phyloP scores from a whole-genome alignment of 2,888 invertebrate genomes.

The Aphelenchoides bicaudatus region DNA sequence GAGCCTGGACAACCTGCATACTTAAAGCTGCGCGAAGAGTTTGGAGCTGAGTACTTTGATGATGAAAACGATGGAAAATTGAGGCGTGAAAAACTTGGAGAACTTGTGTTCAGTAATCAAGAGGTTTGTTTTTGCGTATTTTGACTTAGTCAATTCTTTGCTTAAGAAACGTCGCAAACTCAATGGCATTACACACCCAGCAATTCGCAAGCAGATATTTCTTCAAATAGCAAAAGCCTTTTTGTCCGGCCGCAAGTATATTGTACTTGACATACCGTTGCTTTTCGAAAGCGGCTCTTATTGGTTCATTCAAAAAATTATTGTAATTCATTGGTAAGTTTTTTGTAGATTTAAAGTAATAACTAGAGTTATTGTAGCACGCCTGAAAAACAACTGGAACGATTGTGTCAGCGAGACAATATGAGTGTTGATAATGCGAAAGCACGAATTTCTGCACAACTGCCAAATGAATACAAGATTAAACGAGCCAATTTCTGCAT shows the following conservation, averaged over 20 bases:
- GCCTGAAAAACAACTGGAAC: conserved; percentile 43
- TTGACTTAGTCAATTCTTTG: background rate
- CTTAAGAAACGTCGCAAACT: conserved; percentile 45
- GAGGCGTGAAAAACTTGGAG: conserved; percentile 46
- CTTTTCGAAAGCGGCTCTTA: conserved; percentile 52
- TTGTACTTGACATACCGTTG: conserved; percentile 54
- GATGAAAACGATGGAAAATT: conserved; percentile 48
- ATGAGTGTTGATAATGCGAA: conserved; percentile 41
- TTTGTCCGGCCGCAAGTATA: conserved; percentile 35
- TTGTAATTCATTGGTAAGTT: conserved; percentile 51
- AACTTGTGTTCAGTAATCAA: conserved; percentile 46
- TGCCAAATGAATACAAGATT: conserved; percentile 39
- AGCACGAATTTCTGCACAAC: conserved; percentile 45
- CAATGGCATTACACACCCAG: conserved; percentile 52
- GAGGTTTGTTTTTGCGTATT: conserved; percentile 30
- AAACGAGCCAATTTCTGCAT: conserved; percentile 41
- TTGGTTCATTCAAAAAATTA: conserved; percentile 41
- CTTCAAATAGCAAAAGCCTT: conserved; percentile 38
- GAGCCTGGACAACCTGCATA: conserved; percentile 49
- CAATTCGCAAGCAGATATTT: conserved; percentile 47
- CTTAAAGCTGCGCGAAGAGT: conserved; percentile 41
- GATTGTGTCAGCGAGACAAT: conserved; percentile 46
- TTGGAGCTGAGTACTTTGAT: conserved; percentile 51
- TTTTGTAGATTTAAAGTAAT: conserved; percentile 1
- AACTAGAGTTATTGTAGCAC: conserved; percentile 32